Conservation (phyloP, 2,797 vertebrate species). For the Anomalospiza imberbis region DNA sequence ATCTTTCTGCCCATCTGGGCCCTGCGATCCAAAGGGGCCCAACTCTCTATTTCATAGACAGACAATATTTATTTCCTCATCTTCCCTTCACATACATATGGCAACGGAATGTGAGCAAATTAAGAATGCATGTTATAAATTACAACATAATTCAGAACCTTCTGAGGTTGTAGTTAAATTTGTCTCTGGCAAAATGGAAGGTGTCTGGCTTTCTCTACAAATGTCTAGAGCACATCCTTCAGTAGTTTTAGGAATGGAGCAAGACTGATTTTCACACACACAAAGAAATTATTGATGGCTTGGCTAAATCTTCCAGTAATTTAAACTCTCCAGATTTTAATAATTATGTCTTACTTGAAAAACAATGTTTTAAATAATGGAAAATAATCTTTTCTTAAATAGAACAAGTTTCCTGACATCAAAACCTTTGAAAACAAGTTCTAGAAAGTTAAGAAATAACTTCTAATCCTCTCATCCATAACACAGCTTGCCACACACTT, state of each 20-base stretch:
- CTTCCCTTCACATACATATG: neutral
- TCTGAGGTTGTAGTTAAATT: slow-evolving; percentile 13
- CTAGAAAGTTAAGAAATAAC: neutral
- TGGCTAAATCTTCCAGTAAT: neutral
- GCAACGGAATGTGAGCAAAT: slow-evolving; percentile 13
- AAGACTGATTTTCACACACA: neutral
- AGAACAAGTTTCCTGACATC: neutral
- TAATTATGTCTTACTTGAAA: slow-evolving; percentile 29
- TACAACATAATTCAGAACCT: neutral
- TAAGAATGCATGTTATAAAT: slow-evolving; percentile 15
- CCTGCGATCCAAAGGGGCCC: neutral
- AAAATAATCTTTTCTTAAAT: slow-evolving; percentile 21
- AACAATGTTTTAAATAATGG: neutral
- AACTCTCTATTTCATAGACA: neutral
- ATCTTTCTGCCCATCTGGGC: neutral
- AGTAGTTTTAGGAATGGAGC: neutral
- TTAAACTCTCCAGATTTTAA: neutral
- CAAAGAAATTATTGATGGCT: neutral
- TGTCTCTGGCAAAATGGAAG: slow-evolving; percentile 11
- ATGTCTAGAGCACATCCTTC: neutral
- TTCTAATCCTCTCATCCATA: neutral
- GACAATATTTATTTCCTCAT: slow-evolving; percentile 20
- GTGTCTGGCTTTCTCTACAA: neutral
- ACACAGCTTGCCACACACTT: neutral
- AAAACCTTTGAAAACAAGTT: slow-evolving; percentile 3